A percentile compares a stretch with the other conserved stretches of the same genome.
These are phyloP conservation scores for Eupeodes latifasciatus DNA, from an alignment of 2,888 invertebrate genomes.

Conservation along the genomic window DNA sequence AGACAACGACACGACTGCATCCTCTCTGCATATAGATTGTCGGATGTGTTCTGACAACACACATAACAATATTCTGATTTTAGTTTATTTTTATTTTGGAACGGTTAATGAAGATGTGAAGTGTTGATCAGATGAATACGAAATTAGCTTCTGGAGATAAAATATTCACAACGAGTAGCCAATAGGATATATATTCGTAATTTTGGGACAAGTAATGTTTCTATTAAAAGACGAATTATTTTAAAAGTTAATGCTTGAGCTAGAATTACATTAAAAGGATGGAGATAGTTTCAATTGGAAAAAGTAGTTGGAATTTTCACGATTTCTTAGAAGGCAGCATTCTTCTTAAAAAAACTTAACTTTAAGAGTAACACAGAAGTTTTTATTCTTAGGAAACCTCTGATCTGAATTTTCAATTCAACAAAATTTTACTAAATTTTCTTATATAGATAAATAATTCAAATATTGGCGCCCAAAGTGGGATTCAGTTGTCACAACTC, in stretches of 20 bases:
- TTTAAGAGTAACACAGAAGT: too few species aligned
- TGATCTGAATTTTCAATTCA: too few species aligned
- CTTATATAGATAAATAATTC: too few species aligned
- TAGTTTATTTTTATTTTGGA: not conserved
- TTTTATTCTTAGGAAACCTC: too few species aligned
- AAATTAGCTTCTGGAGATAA: constrained; percentile 65
- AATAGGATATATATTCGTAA: not conserved
- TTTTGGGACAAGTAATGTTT: constrained; percentile 30
- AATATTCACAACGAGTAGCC: constrained; percentile 13
- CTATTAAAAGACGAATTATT: not conserved
- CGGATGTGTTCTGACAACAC: constrained; percentile 44
- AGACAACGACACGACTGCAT: constrained; percentile 6
- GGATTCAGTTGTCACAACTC: too few species aligned
- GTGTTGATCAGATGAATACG: constrained; percentile 69
- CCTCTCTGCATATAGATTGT: constrained; percentile 13
- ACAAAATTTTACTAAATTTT: too few species aligned
- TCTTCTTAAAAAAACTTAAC: too few species aligned
- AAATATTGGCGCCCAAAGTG: too few species aligned
- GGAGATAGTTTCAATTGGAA: not conserved
- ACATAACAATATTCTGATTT: constrained; percentile 30
- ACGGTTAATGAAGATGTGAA: constrained; percentile 50
- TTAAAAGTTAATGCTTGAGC: not conserved
- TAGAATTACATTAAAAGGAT: not conserved
- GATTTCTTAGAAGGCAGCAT: not conserved
- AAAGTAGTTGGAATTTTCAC: not conserved